A percentile compares a stretch with the other conserved stretches of the same genome.
phyloP scores from a whole-genome alignment of 2,888 invertebrate species.

The Scaptomyza caliginosa region DNA sequence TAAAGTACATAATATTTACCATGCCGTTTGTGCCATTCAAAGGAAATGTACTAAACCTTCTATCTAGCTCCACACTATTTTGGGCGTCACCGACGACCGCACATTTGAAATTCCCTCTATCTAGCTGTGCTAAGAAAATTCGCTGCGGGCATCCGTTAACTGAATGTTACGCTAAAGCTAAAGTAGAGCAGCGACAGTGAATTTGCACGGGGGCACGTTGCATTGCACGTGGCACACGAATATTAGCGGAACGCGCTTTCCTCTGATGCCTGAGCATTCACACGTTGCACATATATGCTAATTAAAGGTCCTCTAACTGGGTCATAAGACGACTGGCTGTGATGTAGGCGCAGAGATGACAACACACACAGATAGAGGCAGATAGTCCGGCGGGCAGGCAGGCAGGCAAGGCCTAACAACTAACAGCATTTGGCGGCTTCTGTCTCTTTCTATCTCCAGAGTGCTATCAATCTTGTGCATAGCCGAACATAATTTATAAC shows the following conservation, averaged over 20 bases:
- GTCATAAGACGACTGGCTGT: constrained; percentile 56
- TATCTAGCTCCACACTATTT: background rate
- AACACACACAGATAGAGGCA: constrained; percentile 8
- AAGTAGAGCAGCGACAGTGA: background rate
- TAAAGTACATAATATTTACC: constrained; percentile 31
- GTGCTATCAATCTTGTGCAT: constrained; percentile 73
- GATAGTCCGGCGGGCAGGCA: background rate
- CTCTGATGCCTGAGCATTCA: constrained; percentile 13
- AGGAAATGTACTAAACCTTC: background rate
- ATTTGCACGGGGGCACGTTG: constrained; percentile 12
- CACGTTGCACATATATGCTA: constrained; percentile 51
- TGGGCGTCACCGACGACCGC: constrained; percentile 29
- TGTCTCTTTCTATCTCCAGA: constrained; percentile 38
- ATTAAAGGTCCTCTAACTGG: constrained; percentile 69
- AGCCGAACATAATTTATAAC: constrained; percentile 78
- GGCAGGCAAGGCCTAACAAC: constrained; percentile 33
- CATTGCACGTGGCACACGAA: constrained; percentile 30
- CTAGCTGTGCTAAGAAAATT: constrained; percentile 33
- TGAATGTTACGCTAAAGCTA: no score
- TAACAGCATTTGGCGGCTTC: constrained; percentile 46
- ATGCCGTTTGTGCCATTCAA: constrained; percentile 30
- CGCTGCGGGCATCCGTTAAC: constrained; percentile 4
- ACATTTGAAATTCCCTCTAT: constrained; percentile 46
- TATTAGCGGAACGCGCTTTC: constrained; percentile 44
- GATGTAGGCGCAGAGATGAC: constrained; percentile 34